Base-by-base conservation (phyloP, 1,140 invertebrate genomes). In the Philotrypesis tridentata region DNA sequence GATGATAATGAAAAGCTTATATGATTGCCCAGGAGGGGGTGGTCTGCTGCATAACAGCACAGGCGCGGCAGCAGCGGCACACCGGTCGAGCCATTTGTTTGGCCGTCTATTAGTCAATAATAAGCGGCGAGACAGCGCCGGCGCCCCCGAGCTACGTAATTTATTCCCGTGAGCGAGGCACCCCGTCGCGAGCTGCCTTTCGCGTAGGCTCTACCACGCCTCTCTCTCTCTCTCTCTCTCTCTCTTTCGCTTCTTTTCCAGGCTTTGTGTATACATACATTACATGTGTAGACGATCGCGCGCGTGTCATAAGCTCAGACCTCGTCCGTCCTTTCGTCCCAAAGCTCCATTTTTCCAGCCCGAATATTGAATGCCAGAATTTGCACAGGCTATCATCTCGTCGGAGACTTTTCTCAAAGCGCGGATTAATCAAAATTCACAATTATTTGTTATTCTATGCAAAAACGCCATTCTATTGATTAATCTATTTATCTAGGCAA, bases 311-410 rank as follows among this genome's bases (percentile, higher is more conserved):
- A 72, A 77, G 60, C 80, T 40, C 74, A 82, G 65, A 67, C 74
- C 61, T 77, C 68, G 29, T 25, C 43, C 82, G 68, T 78, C 82
- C 70, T 79, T 82, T 83, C 84, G 85, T 84, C 82, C 82, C 63
- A 71, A 76, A 72, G 67, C 82, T 29, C 31, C 33, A 71, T 43
- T 74, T 48, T 74, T n/a, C n/a, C 65, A 65, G 70, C 68, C 11
- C 73, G 48, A 80, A 73, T 80, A 73, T 65, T 80, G 55, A 17
- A 73, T 74, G 17, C 14, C 3, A 12, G n/a, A n/a, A n/a, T n/a
- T n/a, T 9, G 33, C 33, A 9, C 3, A 9, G 9, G 33, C 33
- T 37, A 5, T 5, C 9, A 9, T 37, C 9, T 37, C 9, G 33
- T 37, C 5, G 7, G 60, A 48, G n/a, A n/a, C n/a, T n/a, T n/a